Percentiles rank a stretch among this genome's conserved stretches.
Evolutionary conservation across 2,797 vertebrate species (phyloP).

Genomic region (Thaleichthys pacificus): DNA sequence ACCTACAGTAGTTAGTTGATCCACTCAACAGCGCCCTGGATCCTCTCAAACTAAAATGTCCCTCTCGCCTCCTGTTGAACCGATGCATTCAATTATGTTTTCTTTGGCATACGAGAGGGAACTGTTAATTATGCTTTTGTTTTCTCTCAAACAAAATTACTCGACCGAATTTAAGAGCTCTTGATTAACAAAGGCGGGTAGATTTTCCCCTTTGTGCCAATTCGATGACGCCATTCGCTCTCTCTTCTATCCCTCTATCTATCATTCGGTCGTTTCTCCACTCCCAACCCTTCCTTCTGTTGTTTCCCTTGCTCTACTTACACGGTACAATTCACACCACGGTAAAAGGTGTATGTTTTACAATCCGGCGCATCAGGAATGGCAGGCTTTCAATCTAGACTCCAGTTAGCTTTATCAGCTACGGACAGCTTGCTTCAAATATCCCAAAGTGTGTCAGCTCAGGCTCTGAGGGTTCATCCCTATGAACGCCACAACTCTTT

Average conservation of each 20-base stretch:
- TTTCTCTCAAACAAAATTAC: slow-evolving; percentile 73
- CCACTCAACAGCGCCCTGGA: slow-evolving; percentile 48
- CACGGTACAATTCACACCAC: slow-evolving; percentile 42
- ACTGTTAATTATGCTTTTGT: slow-evolving; percentile 73
- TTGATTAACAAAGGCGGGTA: slow-evolving; percentile 63
- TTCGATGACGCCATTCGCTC: slow-evolving; percentile 62
- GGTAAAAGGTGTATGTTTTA: slow-evolving; percentile 50
- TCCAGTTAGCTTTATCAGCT: slow-evolving; percentile 62
- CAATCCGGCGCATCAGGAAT: slow-evolving; percentile 47
- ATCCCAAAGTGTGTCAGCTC: slow-evolving; percentile 60
- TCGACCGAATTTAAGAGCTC: slow-evolving; percentile 71
- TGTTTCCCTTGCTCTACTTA: slow-evolving; percentile 44
- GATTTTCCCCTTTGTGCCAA: slow-evolving; percentile 61
- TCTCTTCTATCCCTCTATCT: slow-evolving; percentile 32
- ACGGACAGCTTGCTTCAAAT: slow-evolving; percentile 70
- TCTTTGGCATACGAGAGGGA: slow-evolving; percentile 62
- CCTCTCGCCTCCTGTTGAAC: slow-evolving; percentile 56
- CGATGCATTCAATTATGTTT: slow-evolving; percentile 58
- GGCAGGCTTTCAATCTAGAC: slow-evolving; percentile 57
- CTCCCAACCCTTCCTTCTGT: slow-evolving; percentile 43
- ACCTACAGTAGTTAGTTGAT: slow-evolving; percentile 40
- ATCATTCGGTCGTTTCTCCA: slow-evolving; percentile 1
- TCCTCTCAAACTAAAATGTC: slow-evolving; percentile 54
- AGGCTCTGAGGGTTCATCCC: background rate
- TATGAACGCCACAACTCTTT: slow-evolving; percentile 31